Percentiles rank a stretch among this genome's conserved stretches.
Evolutionary conservation across 2,888 invertebrate genomes (phyloP).

Genomic region (Megamerina dolium): DNA sequence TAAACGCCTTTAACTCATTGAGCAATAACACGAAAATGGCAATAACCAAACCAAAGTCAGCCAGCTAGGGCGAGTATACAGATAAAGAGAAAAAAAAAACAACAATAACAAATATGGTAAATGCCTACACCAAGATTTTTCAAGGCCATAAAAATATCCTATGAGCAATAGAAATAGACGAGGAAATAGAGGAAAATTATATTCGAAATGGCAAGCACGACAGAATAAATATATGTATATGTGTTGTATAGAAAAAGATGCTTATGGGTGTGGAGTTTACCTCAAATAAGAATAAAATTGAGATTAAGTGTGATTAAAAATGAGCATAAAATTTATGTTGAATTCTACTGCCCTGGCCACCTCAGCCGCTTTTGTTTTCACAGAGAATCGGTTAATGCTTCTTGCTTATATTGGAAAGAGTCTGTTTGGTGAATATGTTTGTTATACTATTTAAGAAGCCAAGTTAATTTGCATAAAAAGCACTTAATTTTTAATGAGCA

Average conservation of each 20-base stretch:
- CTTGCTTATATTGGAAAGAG: no score
- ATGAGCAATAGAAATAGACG: constrained; percentile 11
- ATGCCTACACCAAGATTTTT: constrained; percentile 25
- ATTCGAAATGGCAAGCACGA: no score
- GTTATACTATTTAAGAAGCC: no score
- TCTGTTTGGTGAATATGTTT: no score
- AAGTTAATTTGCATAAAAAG: constrained; percentile 39
- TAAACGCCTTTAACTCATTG: constrained; percentile 36
- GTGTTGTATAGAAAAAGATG: no score
- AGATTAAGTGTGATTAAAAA: constrained; percentile 40
- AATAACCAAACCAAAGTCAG: no score
- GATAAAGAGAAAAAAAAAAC: constrained; percentile 8
- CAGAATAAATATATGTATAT: no score
- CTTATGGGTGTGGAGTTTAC: no score
- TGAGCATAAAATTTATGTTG: constrained; percentile 32
- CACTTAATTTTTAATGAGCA: constrained; percentile 38
- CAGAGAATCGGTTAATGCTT: neutral
- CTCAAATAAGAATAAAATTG: constrained; percentile 40
- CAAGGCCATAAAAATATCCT: constrained; percentile 30
- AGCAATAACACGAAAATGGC: no score
- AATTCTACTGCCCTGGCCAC: no score
- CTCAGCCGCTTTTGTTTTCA: constrained; percentile 1
- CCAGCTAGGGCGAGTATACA: constrained; percentile 1
- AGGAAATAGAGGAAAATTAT: constrained; percentile 2
- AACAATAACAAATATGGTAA: no score